Percentiles rank a stretch among this genome's conserved stretches.
These are phyloP conservation scores for Ataeniobius toweri DNA, from an alignment of 2,797 vertebrate species.

Conservation along the genomic window DNA sequence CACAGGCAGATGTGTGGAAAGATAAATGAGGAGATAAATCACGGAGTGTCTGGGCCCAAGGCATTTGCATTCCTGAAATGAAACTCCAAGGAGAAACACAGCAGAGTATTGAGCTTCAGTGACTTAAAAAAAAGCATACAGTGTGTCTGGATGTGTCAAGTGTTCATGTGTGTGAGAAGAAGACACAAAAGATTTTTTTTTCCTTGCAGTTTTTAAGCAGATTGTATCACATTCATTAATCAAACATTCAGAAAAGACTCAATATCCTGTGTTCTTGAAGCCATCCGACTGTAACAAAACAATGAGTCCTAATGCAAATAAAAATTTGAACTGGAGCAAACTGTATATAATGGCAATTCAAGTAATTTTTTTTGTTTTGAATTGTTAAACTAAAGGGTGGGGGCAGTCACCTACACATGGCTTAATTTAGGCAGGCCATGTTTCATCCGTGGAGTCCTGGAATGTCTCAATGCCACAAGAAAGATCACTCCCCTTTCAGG, in stretches of 20 bases:
- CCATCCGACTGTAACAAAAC: neutral
- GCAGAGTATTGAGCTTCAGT: constrained; percentile 59
- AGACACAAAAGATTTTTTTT: constrained; percentile 32
- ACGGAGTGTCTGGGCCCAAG: constrained; percentile 78
- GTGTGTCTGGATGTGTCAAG: constrained; percentile 34
- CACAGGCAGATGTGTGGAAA: constrained; percentile 84
- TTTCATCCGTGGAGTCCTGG: constrained; percentile 79
- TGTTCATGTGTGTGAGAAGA: constrained; percentile 18
- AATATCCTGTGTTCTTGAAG: constrained; percentile 18
- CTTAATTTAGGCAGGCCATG: constrained; percentile 69
- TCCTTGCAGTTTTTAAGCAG: constrained; percentile 27
- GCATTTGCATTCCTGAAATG: constrained; percentile 86
- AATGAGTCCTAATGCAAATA: constrained; percentile 25
- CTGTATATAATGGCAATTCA: constrained; percentile 57
- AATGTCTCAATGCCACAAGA: constrained; percentile 74
- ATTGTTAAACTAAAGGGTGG: constrained; percentile 49
- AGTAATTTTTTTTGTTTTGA: constrained; percentile 34
- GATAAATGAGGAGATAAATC: constrained; percentile 87
- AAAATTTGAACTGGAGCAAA: constrained; percentile 46
- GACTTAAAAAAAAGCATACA: constrained; percentile 65
- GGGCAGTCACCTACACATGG: constrained; percentile 64
- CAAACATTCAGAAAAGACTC: constrained; percentile 16
- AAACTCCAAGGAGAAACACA: constrained; percentile 78
- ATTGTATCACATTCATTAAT: constrained; percentile 41
- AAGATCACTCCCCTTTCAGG: constrained; percentile 66